A percentile compares a stretch with the other conserved stretches of the same genome.
Evolutionary conservation across 2,113 vertebrate species (phyloP).

Genomic region (Mus musculus): DNA sequence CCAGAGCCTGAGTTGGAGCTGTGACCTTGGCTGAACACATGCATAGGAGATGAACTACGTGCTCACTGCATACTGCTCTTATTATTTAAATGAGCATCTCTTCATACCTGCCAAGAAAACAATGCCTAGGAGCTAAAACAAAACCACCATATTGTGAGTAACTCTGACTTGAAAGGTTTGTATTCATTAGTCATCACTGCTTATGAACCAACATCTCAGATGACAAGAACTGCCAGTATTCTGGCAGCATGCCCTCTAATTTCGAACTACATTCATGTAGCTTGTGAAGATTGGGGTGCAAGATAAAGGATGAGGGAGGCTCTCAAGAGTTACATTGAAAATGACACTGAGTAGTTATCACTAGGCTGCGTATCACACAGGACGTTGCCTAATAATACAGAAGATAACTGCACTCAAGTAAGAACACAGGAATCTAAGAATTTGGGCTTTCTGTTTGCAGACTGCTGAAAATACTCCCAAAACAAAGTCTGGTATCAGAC

Average conservation of each 20-base stretch:
- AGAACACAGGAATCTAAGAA: background rate
- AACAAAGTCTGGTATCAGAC: background rate
- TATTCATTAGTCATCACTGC: background rate
- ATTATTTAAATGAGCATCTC: background rate
- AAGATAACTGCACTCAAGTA: background rate
- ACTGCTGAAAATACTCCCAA: background rate
- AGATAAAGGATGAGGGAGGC: background rate
- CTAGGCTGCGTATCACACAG: background rate
- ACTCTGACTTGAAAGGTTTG: background rate
- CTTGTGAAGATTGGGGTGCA: background rate
- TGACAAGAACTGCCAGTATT: background rate
- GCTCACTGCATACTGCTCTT: background rate
- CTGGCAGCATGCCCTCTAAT: background rate
- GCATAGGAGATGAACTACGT: background rate
- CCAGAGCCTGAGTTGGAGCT: background rate
- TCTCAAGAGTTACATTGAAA: conserved; percentile 28
- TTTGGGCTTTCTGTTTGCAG: background rate
- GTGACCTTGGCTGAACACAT: conserved; percentile 68
- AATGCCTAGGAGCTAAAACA: conserved; percentile 15
- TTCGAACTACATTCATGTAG: background rate
- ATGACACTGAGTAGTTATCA: background rate
- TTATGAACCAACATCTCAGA: background rate
- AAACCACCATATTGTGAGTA: background rate
- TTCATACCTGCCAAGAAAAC: background rate
- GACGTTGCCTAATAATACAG: background rate